Base-by-base conservation (phyloP, 2,888 invertebrate species). In the Latrodectus hesperus region DNA sequence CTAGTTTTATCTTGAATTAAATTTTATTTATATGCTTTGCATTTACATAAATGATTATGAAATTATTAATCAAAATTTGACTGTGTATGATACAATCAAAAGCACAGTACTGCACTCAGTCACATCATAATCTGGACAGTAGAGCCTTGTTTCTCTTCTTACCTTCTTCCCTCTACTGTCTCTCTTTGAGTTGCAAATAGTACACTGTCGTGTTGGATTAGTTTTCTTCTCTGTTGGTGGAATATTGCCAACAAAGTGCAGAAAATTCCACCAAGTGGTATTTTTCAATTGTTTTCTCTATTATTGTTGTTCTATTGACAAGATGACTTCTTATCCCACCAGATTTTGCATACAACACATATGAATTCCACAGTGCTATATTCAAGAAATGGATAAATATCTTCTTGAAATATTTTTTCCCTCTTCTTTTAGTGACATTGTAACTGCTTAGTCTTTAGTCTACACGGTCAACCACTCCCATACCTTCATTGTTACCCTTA, bases 301-400 rank as follows among this genome's bases (percentile, higher is more conserved):
- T 49, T 72, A 77, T 22, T 38, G 22, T 12, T 14, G 68, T 68
- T 60, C 17, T 55, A 51, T 71, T 26, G 9, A 74, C 16, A 53
- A 84, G 53, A 22, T 52, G 26, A 51, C 60, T 60, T 75, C 64
- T 51, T 52, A 60, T 53, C 60, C 71, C 8, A 38, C 71, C 71
- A 72, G 60, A 51, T 79, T 79, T 79, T 72, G 51, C 12, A 64
- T 79, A 71, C 60, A 71, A 71, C 38, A 79, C 72, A 49, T 71
- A 78, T 71, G 70, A 79, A 55, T 55, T 71, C 14, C 60, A 71
- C 38, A 76, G 70, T 65, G 67, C 70, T 90, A 90, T 53, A 67
- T 65, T 14, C 12, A 67, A 60, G 65, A 76, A 74, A 38, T 16
- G 67, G 14, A 26, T 51, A 52, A 55, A 38, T 68, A 38, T n/a